Base-by-base conservation (phyloP, 2,113 vertebrate genomes). In the Orientallactaga bullata region DNA sequence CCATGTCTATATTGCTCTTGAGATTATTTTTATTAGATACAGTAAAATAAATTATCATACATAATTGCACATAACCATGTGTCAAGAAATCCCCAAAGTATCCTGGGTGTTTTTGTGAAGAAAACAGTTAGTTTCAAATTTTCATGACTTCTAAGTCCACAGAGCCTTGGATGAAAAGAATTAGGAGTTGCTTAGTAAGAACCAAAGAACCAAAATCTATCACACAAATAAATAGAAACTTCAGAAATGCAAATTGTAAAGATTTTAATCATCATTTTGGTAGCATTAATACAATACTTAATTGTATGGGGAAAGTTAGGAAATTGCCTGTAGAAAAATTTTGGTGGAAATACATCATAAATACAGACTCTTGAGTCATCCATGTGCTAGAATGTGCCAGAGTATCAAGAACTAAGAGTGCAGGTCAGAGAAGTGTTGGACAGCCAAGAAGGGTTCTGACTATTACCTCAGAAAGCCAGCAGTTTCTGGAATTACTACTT, bases 361-460 rank as follows among this genome's bases (percentile, higher is more conserved):
- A 79, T 0, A 30, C 35, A 84, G 5, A 83, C 39, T 30, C 18
- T 9, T 65, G 24, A 88, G 35, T 58, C 15, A 11, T 51, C 63
- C 58, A 3, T 24, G 3, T 13, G 0, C 4, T 71, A 23, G 15
- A 32, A 11, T 55, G 37, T 82, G n/a, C 73, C 23, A 23, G 17
- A 55, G 7, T 73, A 3, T 26, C 9, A 9, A 69, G 35, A 24
- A 30, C 47, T 20, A 35, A 28, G 18, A 69, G 1, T 73, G 1
- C 9, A 42, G 7, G 0, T 87, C 1, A 16, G 65, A 17, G 8
- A 1, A 9, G 0, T 18, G 15, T 69, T 21, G 9, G 5, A 69
- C 35, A 76, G 17, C 20, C 17, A 76, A 93, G 17, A 68, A 39
- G 28, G 58, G n/a, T 24, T 47, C 42, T 85, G 80, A 47, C 26